These are phyloP conservation scores for Brachylomia viminalis DNA, from an alignment of 2,888 invertebrate species.

Conservation along the genomic window DNA sequence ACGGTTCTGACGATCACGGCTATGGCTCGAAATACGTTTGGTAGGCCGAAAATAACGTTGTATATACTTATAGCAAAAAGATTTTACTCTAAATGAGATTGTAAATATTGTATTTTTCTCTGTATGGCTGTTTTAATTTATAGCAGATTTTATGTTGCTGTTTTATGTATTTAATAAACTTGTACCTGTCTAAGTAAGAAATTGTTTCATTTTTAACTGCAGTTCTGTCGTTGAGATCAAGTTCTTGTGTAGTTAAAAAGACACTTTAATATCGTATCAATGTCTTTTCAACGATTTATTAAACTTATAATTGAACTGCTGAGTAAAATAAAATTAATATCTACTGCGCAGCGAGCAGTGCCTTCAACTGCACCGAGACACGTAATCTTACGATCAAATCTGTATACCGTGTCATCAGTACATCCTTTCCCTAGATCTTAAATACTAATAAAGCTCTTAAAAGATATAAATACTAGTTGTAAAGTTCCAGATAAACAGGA, in stretches of 20 bases:
- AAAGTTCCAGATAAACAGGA: conserved; percentile 9
- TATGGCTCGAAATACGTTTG: conserved; percentile 72
- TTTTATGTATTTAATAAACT: conserved; percentile 56
- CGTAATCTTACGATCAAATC: neutral
- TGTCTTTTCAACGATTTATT: conserved; percentile 3
- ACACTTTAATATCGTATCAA: neutral
- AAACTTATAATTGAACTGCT: neutral
- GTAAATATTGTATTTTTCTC: conserved; percentile 53
- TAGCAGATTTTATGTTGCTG: conserved; percentile 34
- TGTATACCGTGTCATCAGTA: neutral
- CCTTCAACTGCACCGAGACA: neutral
- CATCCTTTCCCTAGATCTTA: conserved; percentile 26
- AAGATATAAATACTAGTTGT: neutral
- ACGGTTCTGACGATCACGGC: conserved; percentile 17
- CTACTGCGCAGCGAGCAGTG: neutral
- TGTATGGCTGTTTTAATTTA: conserved; percentile 55
- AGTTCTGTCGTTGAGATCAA: neutral
- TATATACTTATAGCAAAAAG: conserved; percentile 9
- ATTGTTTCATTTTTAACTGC: conserved; percentile 33
- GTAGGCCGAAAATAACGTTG: conserved; percentile 57
- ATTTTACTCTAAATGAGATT: conserved; percentile 17
- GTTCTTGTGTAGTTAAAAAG: conserved; percentile 2
- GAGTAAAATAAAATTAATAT: neutral
- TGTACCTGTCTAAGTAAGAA: conserved; percentile 40
- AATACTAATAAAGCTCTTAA: neutral